These are phyloP conservation scores for Antechinus flavipes DNA, from an alignment of 2,113 vertebrate species.

Conservation along the genomic window DNA sequence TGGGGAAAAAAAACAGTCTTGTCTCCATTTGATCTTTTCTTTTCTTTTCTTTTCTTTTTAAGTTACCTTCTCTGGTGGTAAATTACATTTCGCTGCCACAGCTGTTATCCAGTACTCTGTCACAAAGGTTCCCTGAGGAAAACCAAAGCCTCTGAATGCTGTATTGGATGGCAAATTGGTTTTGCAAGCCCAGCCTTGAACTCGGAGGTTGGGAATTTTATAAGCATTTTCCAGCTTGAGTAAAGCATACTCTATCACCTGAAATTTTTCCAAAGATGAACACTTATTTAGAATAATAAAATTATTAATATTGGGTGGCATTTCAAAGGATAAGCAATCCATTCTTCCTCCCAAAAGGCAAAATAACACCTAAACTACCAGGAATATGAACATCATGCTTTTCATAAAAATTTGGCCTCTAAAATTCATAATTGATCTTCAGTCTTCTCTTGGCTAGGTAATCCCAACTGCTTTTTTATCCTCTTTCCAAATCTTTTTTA, in stretches of 20 bases:
- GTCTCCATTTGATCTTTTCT: not conserved
- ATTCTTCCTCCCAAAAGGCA: not conserved
- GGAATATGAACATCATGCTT: not conserved
- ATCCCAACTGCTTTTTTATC: not conserved
- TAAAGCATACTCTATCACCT: constrained; percentile 87
- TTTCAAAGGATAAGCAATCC: not conserved
- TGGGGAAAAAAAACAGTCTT: not conserved
- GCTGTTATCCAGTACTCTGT: constrained; percentile 88
- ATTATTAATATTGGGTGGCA: not conserved
- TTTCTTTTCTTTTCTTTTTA: not conserved
- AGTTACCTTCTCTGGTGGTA: constrained; percentile 86
- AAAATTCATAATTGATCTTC: not conserved
- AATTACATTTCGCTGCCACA: constrained; percentile 83
- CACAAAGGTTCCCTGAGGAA: constrained; percentile 86
- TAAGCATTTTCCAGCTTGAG: constrained; percentile 89
- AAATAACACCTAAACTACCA: not conserved
- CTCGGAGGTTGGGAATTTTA: constrained; percentile 88
- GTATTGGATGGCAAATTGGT: constrained; percentile 91
- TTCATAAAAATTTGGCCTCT: not conserved
- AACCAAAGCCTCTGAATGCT: constrained; percentile 90
- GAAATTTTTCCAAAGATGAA: not conserved
- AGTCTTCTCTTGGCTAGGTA: not conserved
- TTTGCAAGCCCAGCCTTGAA: constrained; percentile 80
- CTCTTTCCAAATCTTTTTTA: not conserved
- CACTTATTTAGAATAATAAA: constrained; percentile 13